These are phyloP conservation scores for Nannospalax galili DNA, from an alignment of 2,113 vertebrate genomes.

Conservation along the genomic window DNA sequence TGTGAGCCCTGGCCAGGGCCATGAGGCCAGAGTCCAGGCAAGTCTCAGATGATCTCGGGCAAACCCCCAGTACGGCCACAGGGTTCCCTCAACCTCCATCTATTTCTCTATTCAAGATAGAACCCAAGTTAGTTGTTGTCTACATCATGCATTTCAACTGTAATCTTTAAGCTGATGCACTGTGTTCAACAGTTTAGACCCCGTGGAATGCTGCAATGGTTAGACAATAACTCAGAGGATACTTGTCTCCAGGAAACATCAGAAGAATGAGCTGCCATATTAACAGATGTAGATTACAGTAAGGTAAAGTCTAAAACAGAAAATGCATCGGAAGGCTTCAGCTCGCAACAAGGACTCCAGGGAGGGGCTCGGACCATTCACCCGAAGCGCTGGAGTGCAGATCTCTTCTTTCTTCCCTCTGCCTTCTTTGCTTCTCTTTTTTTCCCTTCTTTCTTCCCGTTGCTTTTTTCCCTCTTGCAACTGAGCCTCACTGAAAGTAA, in stretches of 20 bases:
- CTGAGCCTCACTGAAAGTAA: slow-evolving; percentile 82
- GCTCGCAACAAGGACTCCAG: slow-evolving; percentile 79
- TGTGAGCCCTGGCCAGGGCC: neutral
- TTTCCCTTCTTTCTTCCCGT: slow-evolving; percentile 26
- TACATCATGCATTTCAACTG: neutral
- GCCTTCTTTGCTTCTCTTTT: slow-evolving; percentile 4
- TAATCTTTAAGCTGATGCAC: slow-evolving; percentile 33
- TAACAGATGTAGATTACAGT: slow-evolving; percentile 49
- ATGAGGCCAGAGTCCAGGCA: neutral
- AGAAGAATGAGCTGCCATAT: slow-evolving; percentile 67
- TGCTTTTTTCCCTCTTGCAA: slow-evolving; percentile 65
- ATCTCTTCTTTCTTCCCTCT: neutral
- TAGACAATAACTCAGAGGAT: slow-evolving; percentile 64
- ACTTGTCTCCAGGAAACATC: slow-evolving; percentile 22
- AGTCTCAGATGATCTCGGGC: neutral
- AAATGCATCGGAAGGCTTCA: slow-evolving; percentile 80
- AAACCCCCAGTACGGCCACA: neutral
- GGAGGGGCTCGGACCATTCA: slow-evolving; percentile 60
- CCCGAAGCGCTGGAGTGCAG: neutral
- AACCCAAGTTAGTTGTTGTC: neutral
- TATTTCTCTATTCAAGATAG: neutral
- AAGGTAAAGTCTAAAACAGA: slow-evolving; percentile 79
- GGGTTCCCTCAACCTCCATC: neutral
- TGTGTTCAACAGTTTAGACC: slow-evolving; percentile 30
- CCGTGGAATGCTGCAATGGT: slow-evolving; percentile 40